A percentile compares a stretch with the other conserved stretches of the same genome.
phyloP scores from a whole-genome alignment of 2,113 vertebrate genomes.

The Bufo bufo region DNA sequence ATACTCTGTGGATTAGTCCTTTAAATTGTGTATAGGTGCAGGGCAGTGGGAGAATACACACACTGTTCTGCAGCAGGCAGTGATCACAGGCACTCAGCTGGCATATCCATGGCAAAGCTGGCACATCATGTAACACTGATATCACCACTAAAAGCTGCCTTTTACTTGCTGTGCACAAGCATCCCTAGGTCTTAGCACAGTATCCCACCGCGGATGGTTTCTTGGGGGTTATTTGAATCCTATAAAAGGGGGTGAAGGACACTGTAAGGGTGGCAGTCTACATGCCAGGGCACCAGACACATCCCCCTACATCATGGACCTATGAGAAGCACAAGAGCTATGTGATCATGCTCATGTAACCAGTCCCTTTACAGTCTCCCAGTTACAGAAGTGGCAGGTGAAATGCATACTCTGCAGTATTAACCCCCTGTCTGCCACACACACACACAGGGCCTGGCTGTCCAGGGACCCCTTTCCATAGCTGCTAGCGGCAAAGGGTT shows the following conservation, averaged over 20 bases:
- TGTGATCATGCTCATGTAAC: neutral
- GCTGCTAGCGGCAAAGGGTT: constrained; percentile 4
- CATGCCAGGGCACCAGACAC: neutral
- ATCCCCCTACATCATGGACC: neutral
- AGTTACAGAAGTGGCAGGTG: constrained; percentile 33
- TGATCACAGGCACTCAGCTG: constrained; percentile 40
- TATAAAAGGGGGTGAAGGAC: neutral
- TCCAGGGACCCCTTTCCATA: too few relatives aligned
- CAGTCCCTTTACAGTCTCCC: neutral
- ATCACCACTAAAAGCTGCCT: constrained; percentile 37
- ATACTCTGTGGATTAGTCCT: neutral
- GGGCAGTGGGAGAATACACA: neutral
- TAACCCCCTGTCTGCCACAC: neutral
- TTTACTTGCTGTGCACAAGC: constrained; percentile 39
- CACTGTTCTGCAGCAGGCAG: neutral
- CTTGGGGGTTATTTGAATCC: neutral
- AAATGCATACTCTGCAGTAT: constrained; percentile 15
- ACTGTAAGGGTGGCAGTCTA: neutral
- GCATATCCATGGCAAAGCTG: constrained; percentile 32
- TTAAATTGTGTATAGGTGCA: neutral
- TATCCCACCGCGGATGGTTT: constrained; percentile 45
- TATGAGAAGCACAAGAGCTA: neutral
- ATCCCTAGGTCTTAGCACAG: constrained; percentile 27
- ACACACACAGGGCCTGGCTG: neutral
- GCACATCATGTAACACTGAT: constrained; percentile 47